These are phyloP conservation scores for Eurystomus gularis DNA, from an alignment of 2,113 vertebrate species.

Conservation along the genomic window DNA sequence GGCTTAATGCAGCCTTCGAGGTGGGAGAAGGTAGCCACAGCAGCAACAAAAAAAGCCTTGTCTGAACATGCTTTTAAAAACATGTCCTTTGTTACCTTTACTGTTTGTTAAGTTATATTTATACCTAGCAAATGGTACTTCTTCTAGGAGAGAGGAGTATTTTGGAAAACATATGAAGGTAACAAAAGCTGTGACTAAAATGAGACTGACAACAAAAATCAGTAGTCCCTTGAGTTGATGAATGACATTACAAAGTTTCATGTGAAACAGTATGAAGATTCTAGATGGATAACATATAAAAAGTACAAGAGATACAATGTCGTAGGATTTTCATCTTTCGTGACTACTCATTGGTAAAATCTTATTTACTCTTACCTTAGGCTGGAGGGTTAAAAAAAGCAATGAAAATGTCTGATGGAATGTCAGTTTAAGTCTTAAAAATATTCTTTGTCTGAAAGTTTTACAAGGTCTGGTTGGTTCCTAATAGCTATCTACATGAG, in stretches of 20 bases:
- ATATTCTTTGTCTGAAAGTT: neutral
- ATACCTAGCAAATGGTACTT: neutral
- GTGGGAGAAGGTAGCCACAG: neutral
- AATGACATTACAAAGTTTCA: neutral
- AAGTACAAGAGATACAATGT: neutral
- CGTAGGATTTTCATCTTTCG: neutral
- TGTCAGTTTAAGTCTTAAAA: neutral
- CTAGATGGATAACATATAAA: neutral
- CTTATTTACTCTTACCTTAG: neutral
- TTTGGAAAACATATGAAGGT: neutral
- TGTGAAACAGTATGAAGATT: neutral
- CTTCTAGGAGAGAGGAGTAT: neutral
- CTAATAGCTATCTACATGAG: neutral
- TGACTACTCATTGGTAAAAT: neutral
- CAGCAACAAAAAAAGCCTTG: neutral
- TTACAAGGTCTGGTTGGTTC: neutral
- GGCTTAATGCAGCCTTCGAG: neutral
- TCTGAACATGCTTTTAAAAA: neutral
- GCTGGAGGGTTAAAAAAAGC: neutral
- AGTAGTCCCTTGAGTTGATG: neutral
- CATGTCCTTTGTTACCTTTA: neutral
- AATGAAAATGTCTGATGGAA: neutral
- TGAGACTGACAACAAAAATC: neutral
- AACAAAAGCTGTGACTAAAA: neutral
- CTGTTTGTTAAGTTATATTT: neutral